These are phyloP conservation scores for Pygmarrhopalites habei DNA, from an alignment of 1,140 invertebrate genomes.

Conservation along the genomic window DNA sequence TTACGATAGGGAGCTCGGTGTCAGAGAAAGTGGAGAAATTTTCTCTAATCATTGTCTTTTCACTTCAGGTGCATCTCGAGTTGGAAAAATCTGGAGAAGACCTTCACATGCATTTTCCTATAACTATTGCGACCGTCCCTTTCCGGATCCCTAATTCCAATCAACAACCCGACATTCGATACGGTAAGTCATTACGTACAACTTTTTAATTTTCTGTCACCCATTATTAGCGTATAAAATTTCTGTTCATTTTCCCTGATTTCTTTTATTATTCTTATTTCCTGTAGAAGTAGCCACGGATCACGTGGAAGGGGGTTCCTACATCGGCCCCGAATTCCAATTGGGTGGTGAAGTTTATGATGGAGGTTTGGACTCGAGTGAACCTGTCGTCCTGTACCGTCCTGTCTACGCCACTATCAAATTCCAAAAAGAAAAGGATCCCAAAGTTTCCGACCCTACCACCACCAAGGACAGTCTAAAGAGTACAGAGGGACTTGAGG, in stretches of 20 bases:
- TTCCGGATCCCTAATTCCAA: slow-evolving; percentile 67
- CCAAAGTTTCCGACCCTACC: no score
- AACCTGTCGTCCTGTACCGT: slow-evolving; percentile 56
- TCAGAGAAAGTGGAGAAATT: neutral
- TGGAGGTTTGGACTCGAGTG: slow-evolving; percentile 48
- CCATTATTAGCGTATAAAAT: no score
- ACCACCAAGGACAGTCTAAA: no score
- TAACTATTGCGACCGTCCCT: slow-evolving; percentile 71
- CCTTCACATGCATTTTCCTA: slow-evolving; percentile 60
- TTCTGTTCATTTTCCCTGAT: neutral
- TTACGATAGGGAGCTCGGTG: no score
- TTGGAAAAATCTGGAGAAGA: slow-evolving; percentile 65
- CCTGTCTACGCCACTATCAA: slow-evolving; percentile 51
- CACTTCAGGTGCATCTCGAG: slow-evolving; percentile 59
- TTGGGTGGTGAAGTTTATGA: slow-evolving; percentile 75
- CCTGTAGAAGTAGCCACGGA: slow-evolving; percentile 57
- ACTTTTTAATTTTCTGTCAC: no score
- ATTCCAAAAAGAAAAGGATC: no score
- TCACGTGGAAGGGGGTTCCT: slow-evolving; percentile 70
- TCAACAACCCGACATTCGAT: slow-evolving; percentile 58
- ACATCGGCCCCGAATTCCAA: slow-evolving; percentile 52
- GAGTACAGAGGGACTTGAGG: no score
- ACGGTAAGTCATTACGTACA: slow-evolving; percentile 60
- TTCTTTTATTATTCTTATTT: neutral
- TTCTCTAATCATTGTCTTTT: neutral